A percentile compares a stretch with the other conserved stretches of the same genome.
These are phyloP conservation scores for Griposia aprilina DNA, from an alignment of 2,888 invertebrate genomes.

Conservation along the genomic window DNA sequence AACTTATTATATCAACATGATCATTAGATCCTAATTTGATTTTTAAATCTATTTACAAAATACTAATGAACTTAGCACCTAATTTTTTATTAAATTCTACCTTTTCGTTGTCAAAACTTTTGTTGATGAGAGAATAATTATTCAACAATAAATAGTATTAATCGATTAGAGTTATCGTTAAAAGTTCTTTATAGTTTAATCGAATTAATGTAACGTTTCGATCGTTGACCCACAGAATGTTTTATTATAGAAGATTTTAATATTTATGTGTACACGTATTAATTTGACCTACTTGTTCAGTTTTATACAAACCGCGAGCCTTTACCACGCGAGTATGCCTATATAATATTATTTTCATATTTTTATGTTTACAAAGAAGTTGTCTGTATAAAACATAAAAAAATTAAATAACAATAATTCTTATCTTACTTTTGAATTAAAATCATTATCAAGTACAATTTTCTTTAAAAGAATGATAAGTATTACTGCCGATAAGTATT, in stretches of 20 bases:
- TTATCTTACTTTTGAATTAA: background rate
- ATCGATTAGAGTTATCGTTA: conserved; percentile 17
- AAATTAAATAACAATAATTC: too few species aligned
- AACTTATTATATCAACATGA: background rate
- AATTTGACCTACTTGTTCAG: conserved; percentile 54
- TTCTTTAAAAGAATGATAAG: background rate
- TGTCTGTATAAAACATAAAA: too few species aligned
- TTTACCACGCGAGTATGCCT: conserved; percentile 3
- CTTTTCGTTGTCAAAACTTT: background rate
- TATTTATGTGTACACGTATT: conserved; percentile 42
- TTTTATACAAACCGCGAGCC: conserved; percentile 45
- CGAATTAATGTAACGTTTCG: conserved; percentile 44
- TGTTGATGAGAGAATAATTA: conserved; percentile 21
- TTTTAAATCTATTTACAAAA: conserved; percentile 30
- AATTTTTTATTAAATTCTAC: background rate
- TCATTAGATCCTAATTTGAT: conserved; percentile 28
- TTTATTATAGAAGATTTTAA: conserved; percentile 45
- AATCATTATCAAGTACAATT: background rate
- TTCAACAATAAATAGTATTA: conserved; percentile 5
- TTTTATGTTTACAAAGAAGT: too few species aligned
- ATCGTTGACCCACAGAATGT: conserved; percentile 61
- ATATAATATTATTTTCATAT: too few species aligned
- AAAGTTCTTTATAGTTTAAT: conserved; percentile 49
- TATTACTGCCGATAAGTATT: background rate
- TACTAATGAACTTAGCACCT: conserved; percentile 6